These are phyloP conservation scores for Eugnorisma glareosa DNA, from an alignment of 2,888 invertebrate genomes.

Conservation along the genomic window DNA sequence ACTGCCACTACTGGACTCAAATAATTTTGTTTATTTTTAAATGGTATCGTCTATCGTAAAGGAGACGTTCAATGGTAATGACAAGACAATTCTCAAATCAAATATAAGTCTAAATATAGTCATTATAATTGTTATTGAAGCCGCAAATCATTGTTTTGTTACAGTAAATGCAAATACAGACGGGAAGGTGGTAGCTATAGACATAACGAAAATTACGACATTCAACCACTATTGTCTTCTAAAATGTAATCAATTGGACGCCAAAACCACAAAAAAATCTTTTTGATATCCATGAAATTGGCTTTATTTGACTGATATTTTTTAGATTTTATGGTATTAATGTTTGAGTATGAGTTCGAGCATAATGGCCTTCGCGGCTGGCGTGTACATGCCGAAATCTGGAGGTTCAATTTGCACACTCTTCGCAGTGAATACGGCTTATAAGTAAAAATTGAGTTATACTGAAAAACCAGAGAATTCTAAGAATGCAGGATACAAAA, in stretches of 20 bases:
- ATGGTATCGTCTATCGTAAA: conserved; percentile 4
- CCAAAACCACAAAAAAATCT: neutral
- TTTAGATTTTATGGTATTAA: neutral
- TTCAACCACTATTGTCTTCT: conserved; percentile 48
- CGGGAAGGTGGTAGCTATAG: neutral
- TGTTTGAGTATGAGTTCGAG: neutral
- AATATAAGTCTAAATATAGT: conserved; percentile 7
- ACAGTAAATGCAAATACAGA: conserved; percentile 16
- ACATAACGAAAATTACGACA: conserved; percentile 14
- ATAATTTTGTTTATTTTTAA: conserved; percentile 3
- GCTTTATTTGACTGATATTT: neutral
- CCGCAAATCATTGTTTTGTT: conserved; percentile 27
- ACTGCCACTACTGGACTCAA: neutral
- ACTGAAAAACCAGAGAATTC: neutral
- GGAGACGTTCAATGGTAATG: neutral
- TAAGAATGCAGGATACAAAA: neutral
- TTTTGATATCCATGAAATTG: neutral
- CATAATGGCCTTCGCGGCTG: neutral
- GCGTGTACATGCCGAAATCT: neutral
- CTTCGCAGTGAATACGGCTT: neutral
- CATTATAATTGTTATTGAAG: neutral
- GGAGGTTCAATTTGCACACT: neutral
- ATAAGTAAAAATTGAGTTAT: neutral
- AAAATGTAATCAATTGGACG: neutral
- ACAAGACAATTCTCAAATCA: neutral